These are phyloP conservation scores for Poeciliopsis infans DNA, from an alignment of 2,797 vertebrate genomes.

Conservation along the genomic window DNA sequence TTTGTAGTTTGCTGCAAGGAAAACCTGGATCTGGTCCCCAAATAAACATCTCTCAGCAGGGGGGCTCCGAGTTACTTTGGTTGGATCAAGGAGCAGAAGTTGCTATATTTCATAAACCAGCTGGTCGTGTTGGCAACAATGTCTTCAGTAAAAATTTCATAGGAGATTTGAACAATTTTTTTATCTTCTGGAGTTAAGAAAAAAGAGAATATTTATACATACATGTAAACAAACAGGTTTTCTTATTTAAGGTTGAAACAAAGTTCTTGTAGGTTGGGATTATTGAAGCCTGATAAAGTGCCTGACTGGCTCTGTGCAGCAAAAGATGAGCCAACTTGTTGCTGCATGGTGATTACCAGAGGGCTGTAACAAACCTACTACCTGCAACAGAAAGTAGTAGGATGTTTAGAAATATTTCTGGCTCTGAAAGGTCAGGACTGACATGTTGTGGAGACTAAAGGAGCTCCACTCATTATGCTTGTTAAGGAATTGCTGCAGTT, in stretches of 20 bases:
- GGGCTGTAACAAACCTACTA: background rate
- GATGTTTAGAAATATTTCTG: background rate
- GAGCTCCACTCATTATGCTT: background rate
- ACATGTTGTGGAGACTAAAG: background rate
- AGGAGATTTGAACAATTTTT: background rate
- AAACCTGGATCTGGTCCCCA: background rate
- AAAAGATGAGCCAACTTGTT: background rate
- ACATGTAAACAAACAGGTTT: background rate
- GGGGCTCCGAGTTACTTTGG: background rate
- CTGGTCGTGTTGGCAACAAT: background rate
- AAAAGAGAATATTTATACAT: background rate
- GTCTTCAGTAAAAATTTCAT: background rate
- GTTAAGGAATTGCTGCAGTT: background rate
- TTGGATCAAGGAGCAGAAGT: background rate
- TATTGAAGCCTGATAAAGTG: background rate
- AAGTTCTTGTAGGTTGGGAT: background rate
- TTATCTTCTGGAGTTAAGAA: background rate
- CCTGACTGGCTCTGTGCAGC: background rate
- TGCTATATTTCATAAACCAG: background rate
- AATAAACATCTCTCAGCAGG: background rate
- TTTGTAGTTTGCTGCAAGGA: background rate
- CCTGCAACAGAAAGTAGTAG: background rate
- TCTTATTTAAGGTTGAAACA: background rate
- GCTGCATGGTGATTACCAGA: background rate
- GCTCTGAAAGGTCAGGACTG: background rate